Percentiles rank a stretch among this genome's conserved stretches.
Evolutionary conservation across 2,888 invertebrate species (phyloP).

Genomic region (Amphipoea lucens): DNA sequence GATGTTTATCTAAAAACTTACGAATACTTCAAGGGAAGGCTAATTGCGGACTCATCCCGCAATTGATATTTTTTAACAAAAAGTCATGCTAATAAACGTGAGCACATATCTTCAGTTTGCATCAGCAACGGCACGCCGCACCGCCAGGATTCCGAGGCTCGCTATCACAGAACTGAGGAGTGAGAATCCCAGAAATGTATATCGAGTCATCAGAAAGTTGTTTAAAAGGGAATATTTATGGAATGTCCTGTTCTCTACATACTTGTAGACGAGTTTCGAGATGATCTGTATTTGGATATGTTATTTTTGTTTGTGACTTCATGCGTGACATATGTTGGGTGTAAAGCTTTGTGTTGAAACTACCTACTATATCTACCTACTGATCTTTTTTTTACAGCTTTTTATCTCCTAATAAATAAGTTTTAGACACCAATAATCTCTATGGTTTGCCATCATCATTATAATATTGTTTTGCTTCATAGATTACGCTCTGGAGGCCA

Average conservation of each 20-base stretch:
- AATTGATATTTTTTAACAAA: slow-evolving; percentile 64
- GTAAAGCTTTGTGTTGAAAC: slow-evolving; percentile 25
- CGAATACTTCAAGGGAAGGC: slow-evolving; percentile 52
- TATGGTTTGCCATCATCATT: background rate
- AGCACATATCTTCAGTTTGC: slow-evolving; percentile 57
- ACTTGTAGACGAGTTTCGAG: slow-evolving; percentile 25
- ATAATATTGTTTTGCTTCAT: background rate
- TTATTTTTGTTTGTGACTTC: slow-evolving; percentile 56
- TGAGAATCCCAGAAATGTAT: slow-evolving; percentile 55
- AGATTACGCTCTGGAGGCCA: background rate
- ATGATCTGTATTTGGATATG: slow-evolving; percentile 43
- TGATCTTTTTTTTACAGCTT: slow-evolving; percentile 1
- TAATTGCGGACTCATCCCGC: slow-evolving; percentile 61
- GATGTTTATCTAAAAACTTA: slow-evolving; percentile 58
- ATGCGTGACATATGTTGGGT: slow-evolving; percentile 49
- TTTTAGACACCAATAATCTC: background rate
- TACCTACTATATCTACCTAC: background rate
- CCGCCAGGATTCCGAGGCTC: slow-evolving; percentile 52
- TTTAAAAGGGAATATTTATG: slow-evolving; percentile 50
- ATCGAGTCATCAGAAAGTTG: slow-evolving; percentile 60
- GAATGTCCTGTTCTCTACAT: slow-evolving; percentile 56
- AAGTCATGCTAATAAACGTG: slow-evolving; percentile 57
- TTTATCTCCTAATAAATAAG: background rate
- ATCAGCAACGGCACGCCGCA: slow-evolving; percentile 59
- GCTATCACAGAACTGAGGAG: slow-evolving; percentile 41